These are phyloP conservation scores for Gnathonemus echidnorhynchus DNA, from an alignment of 2,113 vertebrate genomes.

Conservation along the genomic window DNA sequence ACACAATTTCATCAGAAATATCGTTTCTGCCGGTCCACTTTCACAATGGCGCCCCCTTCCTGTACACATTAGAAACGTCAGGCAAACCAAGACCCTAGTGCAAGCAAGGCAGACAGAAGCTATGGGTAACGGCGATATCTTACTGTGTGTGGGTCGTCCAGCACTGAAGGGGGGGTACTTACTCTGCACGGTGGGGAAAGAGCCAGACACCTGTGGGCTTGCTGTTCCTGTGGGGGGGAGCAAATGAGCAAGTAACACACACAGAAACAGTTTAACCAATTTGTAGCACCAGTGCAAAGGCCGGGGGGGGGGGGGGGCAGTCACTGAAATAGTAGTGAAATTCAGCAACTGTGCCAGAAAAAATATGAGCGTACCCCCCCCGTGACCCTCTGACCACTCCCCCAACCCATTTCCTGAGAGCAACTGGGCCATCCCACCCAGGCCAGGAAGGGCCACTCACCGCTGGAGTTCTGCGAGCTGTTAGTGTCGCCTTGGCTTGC, in stretches of 20 bases:
- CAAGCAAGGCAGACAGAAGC: background rate
- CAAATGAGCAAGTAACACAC: background rate
- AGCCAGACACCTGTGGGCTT: slow-evolving; percentile 76
- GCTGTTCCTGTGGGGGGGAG: slow-evolving; percentile 71
- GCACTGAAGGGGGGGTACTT: slow-evolving; percentile 48
- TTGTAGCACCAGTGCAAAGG: slow-evolving; percentile 20
- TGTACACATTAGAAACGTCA: background rate
- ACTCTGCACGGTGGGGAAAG: slow-evolving; percentile 76
- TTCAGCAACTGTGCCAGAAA: background rate
- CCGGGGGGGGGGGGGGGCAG: background rate
- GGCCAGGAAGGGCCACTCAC: slow-evolving; percentile 60
- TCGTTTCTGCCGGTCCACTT: background rate
- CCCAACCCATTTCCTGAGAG: background rate
- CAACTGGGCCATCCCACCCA: background rate
- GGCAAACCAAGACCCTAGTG: background rate
- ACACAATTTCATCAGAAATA: background rate
- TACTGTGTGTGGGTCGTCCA: background rate
- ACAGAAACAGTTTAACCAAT: background rate
- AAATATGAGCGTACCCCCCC: background rate
- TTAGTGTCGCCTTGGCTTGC: slow-evolving; percentile 89
- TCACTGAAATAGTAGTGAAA: background rate
- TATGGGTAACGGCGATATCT: background rate
- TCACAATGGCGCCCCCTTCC: slow-evolving; percentile 2
- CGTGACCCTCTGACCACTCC: background rate
- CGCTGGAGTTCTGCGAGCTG: slow-evolving; percentile 92